A percentile compares a stretch with the other conserved stretches of the same genome.
phyloP scores from a whole-genome alignment of 2,113 vertebrate genomes.

The Columba livia region DNA sequence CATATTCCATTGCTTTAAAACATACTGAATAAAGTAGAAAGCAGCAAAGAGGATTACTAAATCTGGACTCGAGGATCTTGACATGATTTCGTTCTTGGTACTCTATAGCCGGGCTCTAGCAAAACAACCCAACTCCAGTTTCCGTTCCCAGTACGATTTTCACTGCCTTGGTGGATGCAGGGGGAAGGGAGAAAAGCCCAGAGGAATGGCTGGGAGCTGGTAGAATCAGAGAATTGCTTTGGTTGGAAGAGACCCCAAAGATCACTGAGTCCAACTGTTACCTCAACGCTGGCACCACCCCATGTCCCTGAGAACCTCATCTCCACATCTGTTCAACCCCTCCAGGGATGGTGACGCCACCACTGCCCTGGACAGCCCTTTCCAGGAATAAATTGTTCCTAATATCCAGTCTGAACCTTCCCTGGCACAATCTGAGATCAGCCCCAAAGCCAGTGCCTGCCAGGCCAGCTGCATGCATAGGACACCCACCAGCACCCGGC shows the following conservation, averaged over 20 bases:
- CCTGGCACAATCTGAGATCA: rapidly evolving
- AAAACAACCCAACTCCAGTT: rapidly evolving
- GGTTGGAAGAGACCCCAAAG: too few species aligned
- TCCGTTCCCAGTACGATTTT: not conserved
- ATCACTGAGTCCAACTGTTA: too few species aligned
- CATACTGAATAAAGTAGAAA: not conserved
- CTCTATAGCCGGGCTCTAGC: not conserved
- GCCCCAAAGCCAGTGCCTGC: not conserved
- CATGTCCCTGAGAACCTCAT: too few species aligned
- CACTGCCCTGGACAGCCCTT: too few species aligned
- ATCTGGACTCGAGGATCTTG: not conserved
- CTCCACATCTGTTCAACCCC: too few species aligned
- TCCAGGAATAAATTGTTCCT: too few species aligned
- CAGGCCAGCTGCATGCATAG: too few species aligned
- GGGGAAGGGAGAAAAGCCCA: not conserved
- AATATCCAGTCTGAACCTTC: too few species aligned
- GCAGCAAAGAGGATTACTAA: not conserved
- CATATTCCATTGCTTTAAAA: not conserved
- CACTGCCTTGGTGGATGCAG: rapidly evolving
- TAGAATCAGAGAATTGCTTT: too few species aligned
- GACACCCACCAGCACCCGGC: too few species aligned
- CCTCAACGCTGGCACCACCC: too few species aligned
- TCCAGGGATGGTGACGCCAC: too few species aligned
- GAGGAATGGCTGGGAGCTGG: not conserved
- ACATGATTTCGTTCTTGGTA: rapidly evolving